Base-by-base conservation (phyloP, 2,113 vertebrate genomes). In the Bubo scandiacus region DNA sequence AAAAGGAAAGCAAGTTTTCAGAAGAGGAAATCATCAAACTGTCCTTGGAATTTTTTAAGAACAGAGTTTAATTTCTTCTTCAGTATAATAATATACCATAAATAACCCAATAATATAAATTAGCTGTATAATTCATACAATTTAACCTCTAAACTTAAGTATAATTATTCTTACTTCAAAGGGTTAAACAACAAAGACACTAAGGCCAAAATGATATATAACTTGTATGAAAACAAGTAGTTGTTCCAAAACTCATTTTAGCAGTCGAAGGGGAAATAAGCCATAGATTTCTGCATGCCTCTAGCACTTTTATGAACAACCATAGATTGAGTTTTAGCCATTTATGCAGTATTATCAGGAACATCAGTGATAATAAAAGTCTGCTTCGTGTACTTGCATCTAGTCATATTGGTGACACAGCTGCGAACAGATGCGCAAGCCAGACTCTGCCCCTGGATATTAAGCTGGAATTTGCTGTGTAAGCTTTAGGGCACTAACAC, bases 391-490 rank as follows among this genome's bases (percentile, higher is more conserved):
- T 7, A 47, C 15, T 25, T 32, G 11, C 1, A 16, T 12, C 12
- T 34, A 22, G 11, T 7, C 4, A 0, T 5, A 16, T 3, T 5
- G 20, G 77, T 6, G 8, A 43, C 27, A 71, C 18, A 70, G 12
- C 7, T 21, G 19, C 5, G 13, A 73, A 11, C 20, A 70, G 42
- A 7, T 8, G 20, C 1, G 9, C 52, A 72, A 75, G 62, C 2
- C 27, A 34, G 29, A 18, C 8, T 2, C 45, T 42, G 34, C 9
- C 15, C 62, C 30, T 57, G 30, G 16, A 40, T 47, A 72, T 89
- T 30, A 18, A 72, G 47, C 16, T 11, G 26, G 30, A 77, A 81
- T 19, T 1, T 1, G 0, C 25, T 15, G 8, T 3, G 4, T 13
- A 27, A 80, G 29, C 22, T 47, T 72, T 51, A 17, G 11, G 5